Conservation (phyloP, 2,888 invertebrate species). For the Spicauda simplicius region DNA sequence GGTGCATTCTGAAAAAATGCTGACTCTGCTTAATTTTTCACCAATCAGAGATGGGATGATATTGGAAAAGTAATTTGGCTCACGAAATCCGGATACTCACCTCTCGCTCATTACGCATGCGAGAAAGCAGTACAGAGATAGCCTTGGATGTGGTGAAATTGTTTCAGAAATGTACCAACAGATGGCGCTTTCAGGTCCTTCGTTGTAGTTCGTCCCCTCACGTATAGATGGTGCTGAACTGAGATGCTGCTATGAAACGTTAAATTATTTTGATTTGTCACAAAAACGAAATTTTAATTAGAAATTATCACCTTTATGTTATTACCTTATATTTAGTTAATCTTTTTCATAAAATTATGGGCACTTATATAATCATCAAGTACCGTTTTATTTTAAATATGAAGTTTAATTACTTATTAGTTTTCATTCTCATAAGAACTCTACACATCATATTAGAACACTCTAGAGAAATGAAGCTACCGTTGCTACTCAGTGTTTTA, state of each 20-base stretch:
- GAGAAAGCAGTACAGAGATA: slow-evolving; percentile 62
- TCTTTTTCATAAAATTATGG: too few relatives aligned
- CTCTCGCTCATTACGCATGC: slow-evolving; percentile 64
- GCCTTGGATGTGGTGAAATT: slow-evolving; percentile 53
- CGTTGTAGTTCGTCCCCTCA: slow-evolving; percentile 56
- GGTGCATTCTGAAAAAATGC: slow-evolving; percentile 66
- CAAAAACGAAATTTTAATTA: not conserved
- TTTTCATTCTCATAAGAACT: too few relatives aligned
- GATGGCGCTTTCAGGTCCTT: slow-evolving; percentile 64
- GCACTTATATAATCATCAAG: too few relatives aligned
- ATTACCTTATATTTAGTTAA: too few relatives aligned
- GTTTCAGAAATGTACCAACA: slow-evolving; percentile 47
- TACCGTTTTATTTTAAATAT: too few relatives aligned
- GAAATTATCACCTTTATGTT: too few relatives aligned
- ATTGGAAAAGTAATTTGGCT: slow-evolving; percentile 69
- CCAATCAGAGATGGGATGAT: slow-evolving; percentile 71
- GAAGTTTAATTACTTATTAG: too few relatives aligned
- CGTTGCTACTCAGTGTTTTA: too few relatives aligned
- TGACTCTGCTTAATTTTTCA: slow-evolving; percentile 60
- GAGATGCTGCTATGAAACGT: not conserved
- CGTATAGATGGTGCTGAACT: slow-evolving; percentile 59
- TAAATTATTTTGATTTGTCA: not conserved
- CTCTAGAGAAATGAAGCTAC: too few relatives aligned
- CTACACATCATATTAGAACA: too few relatives aligned
- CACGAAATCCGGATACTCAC: slow-evolving; percentile 62